These are phyloP conservation scores for Theropithecus gelada DNA, from an alignment of 2,113 vertebrate genomes.

Conservation along the genomic window DNA sequence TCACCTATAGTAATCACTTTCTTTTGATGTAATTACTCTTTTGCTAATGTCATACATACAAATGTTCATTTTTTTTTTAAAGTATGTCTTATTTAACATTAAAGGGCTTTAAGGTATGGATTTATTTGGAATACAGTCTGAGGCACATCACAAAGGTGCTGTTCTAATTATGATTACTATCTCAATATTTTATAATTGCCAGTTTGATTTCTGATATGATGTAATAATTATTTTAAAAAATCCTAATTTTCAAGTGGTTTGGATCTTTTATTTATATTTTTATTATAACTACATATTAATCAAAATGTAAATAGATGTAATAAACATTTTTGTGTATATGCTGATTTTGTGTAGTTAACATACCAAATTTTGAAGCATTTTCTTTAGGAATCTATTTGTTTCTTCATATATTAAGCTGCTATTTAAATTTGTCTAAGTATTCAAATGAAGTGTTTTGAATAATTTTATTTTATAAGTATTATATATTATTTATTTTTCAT, in stretches of 20 bases:
- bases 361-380: neutral
- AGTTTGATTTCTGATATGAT: neutral
- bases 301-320: neutral
- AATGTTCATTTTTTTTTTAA: too few relatives aligned
- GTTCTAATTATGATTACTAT: neutral
- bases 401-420: neutral
- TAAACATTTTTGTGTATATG: neutral
- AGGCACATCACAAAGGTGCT: neutral
- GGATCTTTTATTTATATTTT: neutral
- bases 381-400: neutral
- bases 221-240: neutral
- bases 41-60: too few relatives aligned
- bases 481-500: neutral
- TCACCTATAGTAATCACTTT: too few relatives aligned
- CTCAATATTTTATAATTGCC: neutral
- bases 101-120: neutral
- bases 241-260: neutral
- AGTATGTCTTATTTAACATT: too few relatives aligned
- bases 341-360: neutral
- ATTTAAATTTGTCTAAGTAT: neutral
- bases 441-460: neutral
- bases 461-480: neutral
- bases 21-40: too few relatives aligned
- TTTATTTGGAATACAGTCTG: neutral
- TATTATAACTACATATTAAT: neutral